Percentiles rank a stretch among this genome's conserved stretches.
Evolutionary conservation across 2,113 vertebrate species (phyloP).

Genomic region (Elephas maximus): DNA sequence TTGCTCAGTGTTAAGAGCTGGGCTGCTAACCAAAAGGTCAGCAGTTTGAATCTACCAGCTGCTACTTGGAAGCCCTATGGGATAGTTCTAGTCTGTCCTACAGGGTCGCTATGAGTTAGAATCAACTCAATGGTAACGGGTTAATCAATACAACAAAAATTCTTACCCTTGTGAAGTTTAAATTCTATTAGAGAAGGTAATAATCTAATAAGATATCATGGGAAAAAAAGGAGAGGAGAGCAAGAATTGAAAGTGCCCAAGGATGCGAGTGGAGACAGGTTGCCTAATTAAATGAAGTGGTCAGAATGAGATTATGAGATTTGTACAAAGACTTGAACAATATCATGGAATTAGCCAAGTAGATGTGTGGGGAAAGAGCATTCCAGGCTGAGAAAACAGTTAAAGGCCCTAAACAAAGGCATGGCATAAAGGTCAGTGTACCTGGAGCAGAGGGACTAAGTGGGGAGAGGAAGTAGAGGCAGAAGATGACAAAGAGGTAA

Average conservation of each 20-base stretch:
- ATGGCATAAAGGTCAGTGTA: too few species aligned
- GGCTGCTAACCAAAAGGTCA: too few species aligned
- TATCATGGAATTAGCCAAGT: not conserved
- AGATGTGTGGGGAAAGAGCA: not conserved
- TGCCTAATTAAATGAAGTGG: slow-evolving; percentile 1
- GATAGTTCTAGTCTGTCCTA: not conserved
- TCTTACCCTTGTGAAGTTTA: not conserved
- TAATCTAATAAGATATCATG: not conserved
- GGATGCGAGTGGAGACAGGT: not conserved
- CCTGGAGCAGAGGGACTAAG: not conserved
- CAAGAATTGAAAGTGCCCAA: not conserved
- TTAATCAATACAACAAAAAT: not conserved
- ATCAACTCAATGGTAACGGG: too few species aligned
- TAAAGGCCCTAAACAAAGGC: not conserved
- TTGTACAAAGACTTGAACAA: slow-evolving; percentile 7
- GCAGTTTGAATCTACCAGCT: too few species aligned
- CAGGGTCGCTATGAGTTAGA: too few species aligned
- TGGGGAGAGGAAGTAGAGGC: too few species aligned
- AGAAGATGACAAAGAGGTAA: not conserved
- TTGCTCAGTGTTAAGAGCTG: too few species aligned
- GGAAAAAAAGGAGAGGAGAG: not conserved
- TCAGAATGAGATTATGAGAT: not conserved
- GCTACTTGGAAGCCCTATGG: too few species aligned
- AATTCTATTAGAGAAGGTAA: not conserved
- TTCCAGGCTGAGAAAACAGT: not conserved